Percentiles rank a stretch among this genome's conserved stretches.
phyloP scores from a whole-genome alignment of 2,888 invertebrate species.

The Lochmaea capreae region DNA sequence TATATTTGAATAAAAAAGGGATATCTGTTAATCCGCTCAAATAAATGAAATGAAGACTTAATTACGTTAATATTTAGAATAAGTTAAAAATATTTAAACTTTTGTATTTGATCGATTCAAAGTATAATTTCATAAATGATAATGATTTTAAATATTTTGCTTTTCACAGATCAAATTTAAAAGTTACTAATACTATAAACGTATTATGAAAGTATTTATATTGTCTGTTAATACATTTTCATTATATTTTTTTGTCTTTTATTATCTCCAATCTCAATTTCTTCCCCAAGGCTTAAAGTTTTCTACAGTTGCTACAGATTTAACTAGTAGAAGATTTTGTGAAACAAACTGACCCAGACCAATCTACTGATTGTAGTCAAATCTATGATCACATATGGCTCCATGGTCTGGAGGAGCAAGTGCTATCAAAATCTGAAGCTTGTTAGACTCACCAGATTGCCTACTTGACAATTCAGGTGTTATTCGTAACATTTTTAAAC shows the following conservation, averaged over 20 bases:
- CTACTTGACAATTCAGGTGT: no score
- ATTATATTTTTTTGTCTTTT: background rate
- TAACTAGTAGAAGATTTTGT: no score
- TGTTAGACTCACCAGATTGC: no score
- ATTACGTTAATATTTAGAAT: conserved; percentile 1
- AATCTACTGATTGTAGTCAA: no score
- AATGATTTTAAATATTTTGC: background rate
- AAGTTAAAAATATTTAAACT: background rate
- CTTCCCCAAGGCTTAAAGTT: no score
- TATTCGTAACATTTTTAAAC: no score
- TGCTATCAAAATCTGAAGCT: no score
- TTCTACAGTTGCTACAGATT: no score
- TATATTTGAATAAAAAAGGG: background rate
- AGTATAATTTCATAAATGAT: background rate
- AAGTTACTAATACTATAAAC: background rate
- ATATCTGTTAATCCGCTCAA: conserved; percentile 8
- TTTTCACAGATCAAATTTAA: background rate
- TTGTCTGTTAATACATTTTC: conserved; percentile 17
- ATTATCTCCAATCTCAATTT: background rate
- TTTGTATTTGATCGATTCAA: conserved; percentile 5
- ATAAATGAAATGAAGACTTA: conserved; percentile 19
- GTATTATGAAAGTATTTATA: conserved; percentile 7
- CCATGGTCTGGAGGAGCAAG: no score
- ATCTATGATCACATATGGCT: no score
- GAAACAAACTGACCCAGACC: no score